Conservation (phyloP, 2,888 invertebrate species). For the Neoaliturus tenellus region DNA sequence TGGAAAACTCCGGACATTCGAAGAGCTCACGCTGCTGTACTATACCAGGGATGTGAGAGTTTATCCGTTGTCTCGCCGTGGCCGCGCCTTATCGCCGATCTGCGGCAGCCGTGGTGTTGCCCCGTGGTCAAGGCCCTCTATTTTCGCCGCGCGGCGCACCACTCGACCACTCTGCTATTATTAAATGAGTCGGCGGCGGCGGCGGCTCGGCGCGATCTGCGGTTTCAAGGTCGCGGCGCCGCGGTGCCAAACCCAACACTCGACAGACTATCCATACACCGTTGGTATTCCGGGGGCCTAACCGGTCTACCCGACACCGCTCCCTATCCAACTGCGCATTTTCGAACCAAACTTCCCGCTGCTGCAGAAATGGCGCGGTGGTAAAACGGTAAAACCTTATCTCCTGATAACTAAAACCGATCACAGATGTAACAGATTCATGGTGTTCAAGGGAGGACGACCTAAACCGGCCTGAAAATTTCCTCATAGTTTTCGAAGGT, state of each 20-base stretch:
- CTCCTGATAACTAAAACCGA: too few species aligned
- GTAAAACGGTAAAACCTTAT: too few species aligned
- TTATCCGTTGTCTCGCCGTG: too few species aligned
- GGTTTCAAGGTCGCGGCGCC: slow-evolving; percentile 20
- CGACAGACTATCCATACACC: background rate
- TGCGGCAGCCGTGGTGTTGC: background rate
- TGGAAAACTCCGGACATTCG: too few species aligned
- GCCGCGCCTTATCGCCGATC: background rate
- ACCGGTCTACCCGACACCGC: background rate
- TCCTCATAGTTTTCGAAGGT: too few species aligned
- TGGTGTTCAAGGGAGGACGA: too few species aligned
- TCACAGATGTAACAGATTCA: too few species aligned
- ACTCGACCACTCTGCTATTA: slow-evolving; percentile 22
- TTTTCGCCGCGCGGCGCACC: slow-evolving; percentile 3
- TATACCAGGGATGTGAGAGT: too few species aligned
- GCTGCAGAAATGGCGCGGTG: too few species aligned
- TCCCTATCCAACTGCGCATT: background rate
- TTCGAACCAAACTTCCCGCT: background rate
- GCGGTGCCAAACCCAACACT: slow-evolving; percentile 4
- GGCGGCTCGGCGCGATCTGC: background rate
- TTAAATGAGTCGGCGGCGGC: slow-evolving; percentile 4
- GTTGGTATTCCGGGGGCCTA: background rate
- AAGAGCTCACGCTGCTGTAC: too few species aligned
- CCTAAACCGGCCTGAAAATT: too few species aligned
- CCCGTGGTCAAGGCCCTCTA: slow-evolving; percentile 46